phyloP scores from a whole-genome alignment of 2,113 vertebrate species.

The Callipepla californica region DNA sequence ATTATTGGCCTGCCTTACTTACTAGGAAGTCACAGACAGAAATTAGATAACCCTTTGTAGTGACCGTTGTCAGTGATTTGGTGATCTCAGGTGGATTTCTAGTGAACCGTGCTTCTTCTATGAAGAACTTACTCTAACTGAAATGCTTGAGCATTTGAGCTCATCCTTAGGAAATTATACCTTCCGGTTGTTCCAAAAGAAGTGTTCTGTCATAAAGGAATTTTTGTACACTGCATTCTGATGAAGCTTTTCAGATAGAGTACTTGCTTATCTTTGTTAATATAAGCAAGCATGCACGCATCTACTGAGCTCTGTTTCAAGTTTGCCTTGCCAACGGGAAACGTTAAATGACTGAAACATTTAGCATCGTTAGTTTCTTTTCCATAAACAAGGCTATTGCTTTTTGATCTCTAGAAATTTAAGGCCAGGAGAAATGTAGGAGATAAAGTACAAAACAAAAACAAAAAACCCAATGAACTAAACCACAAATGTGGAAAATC shows the following conservation, averaged over 20 bases:
- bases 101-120: not conserved
- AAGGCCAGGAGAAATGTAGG: not conserved
- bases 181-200: not conserved
- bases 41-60: not conserved
- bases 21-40: not conserved
- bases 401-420: not conserved
- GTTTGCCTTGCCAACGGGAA: not conserved
- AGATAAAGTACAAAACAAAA: not conserved
- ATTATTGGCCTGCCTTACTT: not conserved
- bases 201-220: constrained; percentile 14
- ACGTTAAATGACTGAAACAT: not conserved
- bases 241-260: constrained; percentile 18
- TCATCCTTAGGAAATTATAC: not conserved
- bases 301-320: constrained; percentile 20
- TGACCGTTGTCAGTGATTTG: not conserved
- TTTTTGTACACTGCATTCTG: not conserved
- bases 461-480: not conserved
- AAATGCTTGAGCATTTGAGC: not conserved
- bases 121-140: not conserved
- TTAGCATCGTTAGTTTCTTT: not conserved
- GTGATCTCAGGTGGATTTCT: not conserved
- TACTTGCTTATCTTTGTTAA: constrained; percentile 28
- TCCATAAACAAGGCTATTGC: not conserved
- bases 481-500: not conserved
- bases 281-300: not conserved